Percentiles rank a stretch among this genome's conserved stretches.
Conservation (phyloP, 1,140 invertebrate species). For the Drosophila miranda region DNA sequence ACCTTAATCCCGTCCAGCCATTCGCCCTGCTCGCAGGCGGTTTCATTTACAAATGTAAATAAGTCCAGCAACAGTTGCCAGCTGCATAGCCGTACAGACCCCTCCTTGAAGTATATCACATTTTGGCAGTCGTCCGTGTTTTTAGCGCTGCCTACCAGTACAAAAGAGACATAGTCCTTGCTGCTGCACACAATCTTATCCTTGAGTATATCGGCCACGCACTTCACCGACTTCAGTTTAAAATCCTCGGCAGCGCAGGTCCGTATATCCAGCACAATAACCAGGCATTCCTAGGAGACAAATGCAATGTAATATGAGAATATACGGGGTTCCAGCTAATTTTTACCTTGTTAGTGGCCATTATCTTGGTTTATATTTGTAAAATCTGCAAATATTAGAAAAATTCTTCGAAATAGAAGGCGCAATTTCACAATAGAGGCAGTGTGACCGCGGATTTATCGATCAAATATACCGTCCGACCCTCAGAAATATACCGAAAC, state of each 20-base stretch:
- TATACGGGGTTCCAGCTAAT: too few species aligned
- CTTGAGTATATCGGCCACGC: slow-evolving; percentile 61
- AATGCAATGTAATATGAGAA: not conserved
- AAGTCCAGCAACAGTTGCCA: slow-evolving; percentile 63
- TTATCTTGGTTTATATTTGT: slow-evolving; percentile 7
- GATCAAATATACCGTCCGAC: too few species aligned
- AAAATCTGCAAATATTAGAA: not conserved
- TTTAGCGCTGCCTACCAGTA: slow-evolving; percentile 52
- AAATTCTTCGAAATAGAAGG: slow-evolving; percentile 9
- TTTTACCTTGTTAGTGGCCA: slow-evolving; percentile 62
- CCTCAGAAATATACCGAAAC: too few species aligned
- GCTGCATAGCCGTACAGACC: slow-evolving; percentile 31
- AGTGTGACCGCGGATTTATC: too few species aligned
- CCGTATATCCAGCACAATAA: slow-evolving; percentile 67
- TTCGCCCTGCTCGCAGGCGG: slow-evolving; percentile 47
- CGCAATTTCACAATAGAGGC: slow-evolving; percentile 62
- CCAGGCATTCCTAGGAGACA: slow-evolving; percentile 45
- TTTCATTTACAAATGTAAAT: slow-evolving; percentile 62
- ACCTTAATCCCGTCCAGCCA: slow-evolving; percentile 67
- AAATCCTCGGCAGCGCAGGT: slow-evolving; percentile 55
- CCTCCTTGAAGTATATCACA: slow-evolving; percentile 36
- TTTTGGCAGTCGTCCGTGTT: slow-evolving; percentile 20
- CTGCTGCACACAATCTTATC: slow-evolving; percentile 71
- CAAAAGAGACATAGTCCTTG: slow-evolving; percentile 72
- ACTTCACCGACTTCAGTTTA: slow-evolving; percentile 64